phyloP scores from a whole-genome alignment of 2,888 invertebrate species.

The Icerya purchasi region DNA sequence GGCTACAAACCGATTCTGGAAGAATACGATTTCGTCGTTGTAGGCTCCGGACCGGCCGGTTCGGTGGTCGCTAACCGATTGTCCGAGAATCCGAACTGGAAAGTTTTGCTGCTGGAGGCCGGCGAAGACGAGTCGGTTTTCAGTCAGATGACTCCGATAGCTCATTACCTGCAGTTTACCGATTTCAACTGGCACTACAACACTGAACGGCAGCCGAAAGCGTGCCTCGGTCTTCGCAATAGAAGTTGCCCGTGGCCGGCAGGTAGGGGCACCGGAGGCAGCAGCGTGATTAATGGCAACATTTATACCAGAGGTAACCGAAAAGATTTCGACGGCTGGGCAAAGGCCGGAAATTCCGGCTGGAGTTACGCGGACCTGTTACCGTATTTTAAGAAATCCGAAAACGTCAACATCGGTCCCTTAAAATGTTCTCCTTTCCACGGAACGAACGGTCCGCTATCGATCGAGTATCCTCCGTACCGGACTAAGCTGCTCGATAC shows the following conservation, averaged over 20 bases:
- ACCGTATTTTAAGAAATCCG: conserved; percentile 19
- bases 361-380: conserved; percentile 21
- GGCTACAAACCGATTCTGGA: conserved; percentile 22
- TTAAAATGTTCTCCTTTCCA: conserved; percentile 18
- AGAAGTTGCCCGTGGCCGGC: conserved; percentile 51
- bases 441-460: conserved; percentile 14
- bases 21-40: conserved; percentile 39
- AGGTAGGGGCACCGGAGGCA: conserved; percentile 34
- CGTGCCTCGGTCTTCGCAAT: conserved; percentile 36
- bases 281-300: conserved; percentile 20
- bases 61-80: conserved; percentile 55
- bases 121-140: conserved; percentile 32
- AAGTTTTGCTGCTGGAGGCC: conserved; percentile 42
- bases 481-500: conserved; percentile 37
- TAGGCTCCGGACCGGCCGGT: conserved; percentile 42
- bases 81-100: conserved; percentile 32
- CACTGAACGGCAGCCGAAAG: conserved; percentile 38
- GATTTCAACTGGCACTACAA: conserved; percentile 49
- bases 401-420: conserved; percentile 18
- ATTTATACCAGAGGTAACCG: conserved; percentile 21
- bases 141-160: conserved; percentile 36
- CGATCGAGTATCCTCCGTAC: conserved; percentile 16
- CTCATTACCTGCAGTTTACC: conserved; percentile 34
- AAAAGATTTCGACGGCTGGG: conserved; percentile 20
- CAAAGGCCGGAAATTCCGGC: conserved; percentile 19